Percentiles rank a stretch among this genome's conserved stretches.
These are phyloP conservation scores for Lasioglossum morio DNA, from an alignment of 2,888 invertebrate genomes.

Conservation along the genomic window DNA sequence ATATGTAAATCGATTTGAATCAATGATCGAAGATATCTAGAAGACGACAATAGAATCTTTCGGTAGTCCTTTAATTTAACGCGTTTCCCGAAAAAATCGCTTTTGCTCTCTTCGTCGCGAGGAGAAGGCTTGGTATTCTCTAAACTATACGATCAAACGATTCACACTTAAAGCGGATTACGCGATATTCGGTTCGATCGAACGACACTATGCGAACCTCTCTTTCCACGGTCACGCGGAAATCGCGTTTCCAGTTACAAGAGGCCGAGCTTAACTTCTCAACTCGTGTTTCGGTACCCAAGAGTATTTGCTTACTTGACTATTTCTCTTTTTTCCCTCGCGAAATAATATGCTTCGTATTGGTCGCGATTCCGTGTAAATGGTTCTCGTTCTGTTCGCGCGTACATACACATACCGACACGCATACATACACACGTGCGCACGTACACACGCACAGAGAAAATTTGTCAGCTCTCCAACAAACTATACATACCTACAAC, in stretches of 20 bases:
- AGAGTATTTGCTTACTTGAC: background rate
- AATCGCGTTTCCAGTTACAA: background rate
- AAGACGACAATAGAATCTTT: constrained; percentile 15
- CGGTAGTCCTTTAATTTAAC: background rate
- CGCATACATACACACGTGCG: constrained; percentile 24
- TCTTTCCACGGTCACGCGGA: background rate
- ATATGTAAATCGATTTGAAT: constrained; percentile 53
- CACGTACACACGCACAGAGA: constrained; percentile 36
- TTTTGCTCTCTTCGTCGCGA: background rate
- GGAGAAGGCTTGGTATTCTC: constrained; percentile 28
- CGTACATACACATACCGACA: constrained; percentile 31
- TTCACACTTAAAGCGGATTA: constrained; percentile 64
- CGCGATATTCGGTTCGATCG: constrained; percentile 31
- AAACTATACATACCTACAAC: constrained; percentile 68
- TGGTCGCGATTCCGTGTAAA: constrained; percentile 37
- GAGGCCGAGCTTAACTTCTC: background rate
- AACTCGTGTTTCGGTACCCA: constrained; percentile 17
- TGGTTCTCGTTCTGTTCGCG: background rate
- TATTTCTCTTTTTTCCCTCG: background rate
- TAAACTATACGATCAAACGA: constrained; percentile 52
- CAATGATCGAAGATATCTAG: constrained; percentile 32
- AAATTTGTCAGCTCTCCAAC: constrained; percentile 66
- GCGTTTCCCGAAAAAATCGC: constrained; percentile 21
- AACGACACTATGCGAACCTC: constrained; percentile 27
- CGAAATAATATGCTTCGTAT: constrained; percentile 44